phyloP scores from a whole-genome alignment of 2,797 vertebrate genomes.

The Danionella dracula region DNA sequence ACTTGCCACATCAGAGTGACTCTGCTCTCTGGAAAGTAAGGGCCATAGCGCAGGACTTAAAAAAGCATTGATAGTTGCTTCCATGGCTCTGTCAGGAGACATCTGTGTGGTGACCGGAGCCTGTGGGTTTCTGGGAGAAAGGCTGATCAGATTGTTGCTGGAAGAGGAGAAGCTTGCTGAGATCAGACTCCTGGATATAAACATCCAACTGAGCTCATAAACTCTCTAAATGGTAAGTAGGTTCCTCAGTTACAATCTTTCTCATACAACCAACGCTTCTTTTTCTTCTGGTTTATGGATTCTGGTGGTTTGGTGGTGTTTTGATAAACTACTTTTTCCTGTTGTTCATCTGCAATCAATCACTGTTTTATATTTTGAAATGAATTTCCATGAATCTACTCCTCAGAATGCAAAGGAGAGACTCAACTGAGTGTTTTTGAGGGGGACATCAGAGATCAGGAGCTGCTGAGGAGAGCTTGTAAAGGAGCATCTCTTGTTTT shows the following conservation, averaged over 20 bases:
- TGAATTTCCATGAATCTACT: background rate
- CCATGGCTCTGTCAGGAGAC: slow-evolving; percentile 71
- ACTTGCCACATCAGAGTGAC: background rate
- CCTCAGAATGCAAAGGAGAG: slow-evolving; percentile 68
- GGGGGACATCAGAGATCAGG: slow-evolving; percentile 80
- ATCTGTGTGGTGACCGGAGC: slow-evolving; percentile 88
- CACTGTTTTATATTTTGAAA: too few species aligned
- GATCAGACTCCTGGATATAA: slow-evolving; percentile 79
- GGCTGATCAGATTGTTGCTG: slow-evolving; percentile 74
- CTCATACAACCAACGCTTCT: background rate
- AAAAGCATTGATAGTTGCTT: background rate
- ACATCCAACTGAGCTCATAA: slow-evolving; percentile 58
- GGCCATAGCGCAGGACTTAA: background rate
- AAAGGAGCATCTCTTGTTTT: slow-evolving; percentile 71
- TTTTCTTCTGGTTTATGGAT: background rate
- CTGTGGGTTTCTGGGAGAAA: slow-evolving; percentile 83
- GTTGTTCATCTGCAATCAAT: background rate
- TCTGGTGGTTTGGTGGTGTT: too few species aligned
- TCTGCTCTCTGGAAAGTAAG: slow-evolving; percentile 10
- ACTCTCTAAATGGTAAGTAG: slow-evolving; percentile 64
- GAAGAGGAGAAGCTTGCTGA: slow-evolving; percentile 77
- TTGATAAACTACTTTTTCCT: background rate
- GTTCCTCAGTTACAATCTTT: background rate
- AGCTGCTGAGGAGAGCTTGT: slow-evolving; percentile 69
- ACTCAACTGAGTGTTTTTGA: slow-evolving; percentile 70